A percentile compares a stretch with the other conserved stretches of the same genome.
phyloP scores from a whole-genome alignment of 2,797 vertebrate species.

The Miichthys miiuy region DNA sequence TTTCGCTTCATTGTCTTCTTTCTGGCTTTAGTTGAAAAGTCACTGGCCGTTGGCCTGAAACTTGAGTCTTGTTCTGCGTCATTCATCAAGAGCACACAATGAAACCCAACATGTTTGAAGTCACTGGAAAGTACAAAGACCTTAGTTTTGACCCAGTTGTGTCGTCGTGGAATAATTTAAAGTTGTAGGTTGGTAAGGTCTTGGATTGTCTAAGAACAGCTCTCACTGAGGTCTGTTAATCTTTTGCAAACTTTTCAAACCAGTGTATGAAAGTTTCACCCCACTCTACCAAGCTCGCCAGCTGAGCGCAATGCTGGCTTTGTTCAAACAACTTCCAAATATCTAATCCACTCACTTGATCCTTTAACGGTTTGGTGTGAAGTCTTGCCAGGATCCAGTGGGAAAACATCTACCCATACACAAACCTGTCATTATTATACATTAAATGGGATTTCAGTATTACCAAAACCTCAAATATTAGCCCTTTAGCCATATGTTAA shows the following conservation, averaged over 20 bases:
- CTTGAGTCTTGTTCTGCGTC: background rate
- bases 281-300: background rate
- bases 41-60: slow-evolving; percentile 2
- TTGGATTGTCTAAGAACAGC: slow-evolving; percentile 9
- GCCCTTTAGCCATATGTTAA: background rate
- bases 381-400: background rate
- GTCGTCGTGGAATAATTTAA: background rate
- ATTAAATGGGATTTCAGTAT: background rate
- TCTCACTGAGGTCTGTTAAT: background rate
- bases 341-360: background rate
- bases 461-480: background rate
- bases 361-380: background rate
- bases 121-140: background rate
- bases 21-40: background rate
- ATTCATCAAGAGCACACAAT: background rate
- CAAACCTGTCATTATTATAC: background rate
- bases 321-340: background rate
- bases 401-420: background rate
- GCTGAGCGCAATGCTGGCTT: background rate
- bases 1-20: background rate
- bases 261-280: background rate
- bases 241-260: background rate
- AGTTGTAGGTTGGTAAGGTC: background rate
- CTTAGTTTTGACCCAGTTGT: background rate
- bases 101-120: background rate